phyloP scores from a whole-genome alignment of 2,113 vertebrate species.

The Hippocampus barbouri region DNA sequence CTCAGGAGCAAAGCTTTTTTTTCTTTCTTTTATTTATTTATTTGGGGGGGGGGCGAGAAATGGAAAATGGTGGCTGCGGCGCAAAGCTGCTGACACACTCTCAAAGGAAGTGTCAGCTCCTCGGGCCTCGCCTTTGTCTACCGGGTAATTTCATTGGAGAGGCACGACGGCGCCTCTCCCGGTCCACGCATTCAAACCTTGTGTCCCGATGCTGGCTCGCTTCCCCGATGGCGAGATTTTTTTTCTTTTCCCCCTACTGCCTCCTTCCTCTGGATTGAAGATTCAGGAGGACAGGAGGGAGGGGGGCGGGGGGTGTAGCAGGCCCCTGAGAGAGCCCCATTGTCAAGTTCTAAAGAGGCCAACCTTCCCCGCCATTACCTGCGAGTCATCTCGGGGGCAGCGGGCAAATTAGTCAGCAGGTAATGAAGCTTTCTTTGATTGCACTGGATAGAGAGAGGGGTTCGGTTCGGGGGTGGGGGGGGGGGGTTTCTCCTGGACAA shows the following conservation, averaged over 20 bases:
- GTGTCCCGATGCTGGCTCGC: slow-evolving; percentile 61
- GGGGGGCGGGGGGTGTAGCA: slow-evolving; percentile 15
- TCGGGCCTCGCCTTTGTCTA: slow-evolving; percentile 70
- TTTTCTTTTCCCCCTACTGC: slow-evolving; percentile 29
- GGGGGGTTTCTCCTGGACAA: slow-evolving; percentile 20
- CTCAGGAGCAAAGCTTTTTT: slow-evolving; percentile 72
- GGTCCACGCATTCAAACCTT: slow-evolving; percentile 64
- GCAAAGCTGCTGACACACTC: slow-evolving; percentile 72
- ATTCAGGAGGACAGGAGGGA: background rate
- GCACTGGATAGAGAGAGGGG: slow-evolving; percentile 29
- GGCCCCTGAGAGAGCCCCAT: slow-evolving; percentile 69
- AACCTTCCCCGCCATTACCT: slow-evolving; percentile 70
- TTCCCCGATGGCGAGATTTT: slow-evolving; percentile 58
- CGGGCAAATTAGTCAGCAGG: slow-evolving; percentile 75
- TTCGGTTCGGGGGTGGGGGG: slow-evolving; percentile 11
- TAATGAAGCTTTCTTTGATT: slow-evolving; percentile 82
- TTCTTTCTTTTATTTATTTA: background rate
- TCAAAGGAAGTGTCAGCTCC: slow-evolving; percentile 74
- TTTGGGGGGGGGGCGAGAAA: slow-evolving; percentile 40
- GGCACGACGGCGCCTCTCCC: slow-evolving; percentile 64
- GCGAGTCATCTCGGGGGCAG: slow-evolving; percentile 70
- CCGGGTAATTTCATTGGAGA: slow-evolving; percentile 73
- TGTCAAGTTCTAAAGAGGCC: slow-evolving; percentile 58
- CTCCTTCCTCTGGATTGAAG: slow-evolving; percentile 26
- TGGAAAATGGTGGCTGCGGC: slow-evolving; percentile 65